Percentiles rank a stretch among this genome's conserved stretches.
Evolutionary conservation across 2,797 vertebrate species (phyloP).

Genomic region (Bradypodion ventrale): DNA sequence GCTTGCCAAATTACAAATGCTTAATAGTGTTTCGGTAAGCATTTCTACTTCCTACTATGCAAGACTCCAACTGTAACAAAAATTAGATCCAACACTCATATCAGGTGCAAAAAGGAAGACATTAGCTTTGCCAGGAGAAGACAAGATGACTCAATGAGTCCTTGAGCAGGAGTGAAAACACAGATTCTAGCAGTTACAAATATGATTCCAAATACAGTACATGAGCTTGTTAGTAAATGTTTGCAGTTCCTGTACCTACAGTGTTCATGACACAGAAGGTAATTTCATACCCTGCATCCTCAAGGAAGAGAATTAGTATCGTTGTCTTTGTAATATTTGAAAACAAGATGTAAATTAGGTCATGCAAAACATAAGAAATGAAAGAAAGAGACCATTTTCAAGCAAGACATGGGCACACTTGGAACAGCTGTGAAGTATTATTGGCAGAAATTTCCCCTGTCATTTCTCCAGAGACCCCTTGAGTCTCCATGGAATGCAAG

Average conservation of each 20-base stretch:
- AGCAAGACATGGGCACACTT: not conserved
- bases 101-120: not conserved
- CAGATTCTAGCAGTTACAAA: not conserved
- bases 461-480: constrained; percentile 6
- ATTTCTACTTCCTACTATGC: not conserved
- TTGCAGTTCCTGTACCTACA: not conserved
- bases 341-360: not conserved
- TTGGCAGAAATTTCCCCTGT: not conserved
- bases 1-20: not conserved
- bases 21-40: no score
- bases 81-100: not conserved
- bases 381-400: not conserved
- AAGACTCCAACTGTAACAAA: not conserved
- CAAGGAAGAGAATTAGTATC: not conserved
- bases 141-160: no score
- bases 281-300: not conserved
- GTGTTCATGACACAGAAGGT: not conserved
- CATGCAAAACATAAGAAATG: not conserved
- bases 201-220: not conserved
- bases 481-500: not conserved
- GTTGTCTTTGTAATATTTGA: not conserved
- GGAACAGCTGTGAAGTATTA: not conserved
- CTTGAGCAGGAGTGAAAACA: not conserved
- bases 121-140: not conserved
- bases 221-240: not conserved